phyloP scores from a whole-genome alignment of 2,888 invertebrate species.

The Neria commutata region DNA sequence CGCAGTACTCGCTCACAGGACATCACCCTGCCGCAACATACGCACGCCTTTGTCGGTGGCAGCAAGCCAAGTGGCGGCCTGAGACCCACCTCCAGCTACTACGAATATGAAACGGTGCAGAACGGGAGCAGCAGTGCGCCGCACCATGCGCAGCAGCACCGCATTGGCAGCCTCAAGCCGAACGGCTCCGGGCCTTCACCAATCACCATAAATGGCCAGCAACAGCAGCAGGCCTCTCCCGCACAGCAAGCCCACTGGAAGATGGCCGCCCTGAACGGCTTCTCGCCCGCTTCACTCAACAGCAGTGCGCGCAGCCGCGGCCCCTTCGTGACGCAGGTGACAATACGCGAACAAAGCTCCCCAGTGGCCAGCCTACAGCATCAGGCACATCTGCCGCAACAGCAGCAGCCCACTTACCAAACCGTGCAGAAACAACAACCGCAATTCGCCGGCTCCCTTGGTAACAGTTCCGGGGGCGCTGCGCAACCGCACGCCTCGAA shows the following conservation, averaged over 20 bases:
- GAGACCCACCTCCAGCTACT: slow-evolving; percentile 81
- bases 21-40: slow-evolving; percentile 52
- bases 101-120: slow-evolving; percentile 82
- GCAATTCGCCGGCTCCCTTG: slow-evolving; percentile 32
- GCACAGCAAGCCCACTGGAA: slow-evolving; percentile 60
- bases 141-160: slow-evolving; percentile 18
- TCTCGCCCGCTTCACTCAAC: slow-evolving; percentile 52
- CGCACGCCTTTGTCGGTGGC: slow-evolving; percentile 32
- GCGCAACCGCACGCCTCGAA: slow-evolving; percentile 60
- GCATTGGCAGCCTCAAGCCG: slow-evolving; percentile 49
- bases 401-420: slow-evolving; percentile 55
- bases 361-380: slow-evolving; percentile 27
- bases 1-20: slow-evolving; percentile 68
- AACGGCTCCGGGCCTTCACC: slow-evolving; percentile 40
- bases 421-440: slow-evolving; percentile 52
- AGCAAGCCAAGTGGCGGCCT: slow-evolving; percentile 62
- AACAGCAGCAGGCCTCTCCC: slow-evolving; percentile 34
- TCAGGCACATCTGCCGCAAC: slow-evolving; percentile 28
- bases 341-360: slow-evolving; percentile 64
- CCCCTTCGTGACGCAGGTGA: slow-evolving; percentile 70
- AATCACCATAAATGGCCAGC: slow-evolving; percentile 49
- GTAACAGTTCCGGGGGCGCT: slow-evolving; percentile 34
- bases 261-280: slow-evolving; percentile 56
- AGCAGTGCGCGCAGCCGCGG: slow-evolving; percentile 63
- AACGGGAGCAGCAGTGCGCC: slow-evolving; percentile 64